A percentile compares a stretch with the other conserved stretches of the same genome.
phyloP scores from a whole-genome alignment of 1,140 invertebrate genomes.

The Listronotus bonariensis region DNA sequence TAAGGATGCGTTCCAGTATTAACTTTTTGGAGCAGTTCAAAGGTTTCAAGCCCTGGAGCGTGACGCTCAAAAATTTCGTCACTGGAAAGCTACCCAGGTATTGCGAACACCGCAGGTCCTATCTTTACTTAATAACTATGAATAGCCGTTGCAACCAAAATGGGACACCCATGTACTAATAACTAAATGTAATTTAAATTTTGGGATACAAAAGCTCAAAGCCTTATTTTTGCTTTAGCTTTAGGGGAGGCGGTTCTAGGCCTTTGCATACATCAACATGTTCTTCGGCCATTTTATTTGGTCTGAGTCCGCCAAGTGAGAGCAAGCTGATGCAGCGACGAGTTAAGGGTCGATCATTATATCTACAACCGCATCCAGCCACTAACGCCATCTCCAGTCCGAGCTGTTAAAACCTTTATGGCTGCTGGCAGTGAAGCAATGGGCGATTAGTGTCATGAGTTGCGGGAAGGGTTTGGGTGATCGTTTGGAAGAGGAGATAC shows the following conservation, averaged over 20 bases:
- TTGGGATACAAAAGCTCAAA: not conserved
- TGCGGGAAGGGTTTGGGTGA: slow-evolving; percentile 27
- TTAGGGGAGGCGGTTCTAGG: slow-evolving; percentile 14
- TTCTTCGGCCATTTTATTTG: slow-evolving; percentile 61
- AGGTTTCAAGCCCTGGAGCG: no score
- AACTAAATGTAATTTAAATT: no score
- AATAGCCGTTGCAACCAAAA: no score
- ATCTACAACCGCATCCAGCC: slow-evolving; percentile 43
- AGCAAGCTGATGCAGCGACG: slow-evolving; percentile 82
- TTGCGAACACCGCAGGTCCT: no score
- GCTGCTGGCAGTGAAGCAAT: slow-evolving; percentile 28
- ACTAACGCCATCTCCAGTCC: slow-evolving; percentile 53
- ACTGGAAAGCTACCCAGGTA: no score
- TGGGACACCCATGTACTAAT: no score
- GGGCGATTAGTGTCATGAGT: not conserved
- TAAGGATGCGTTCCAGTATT: no score
- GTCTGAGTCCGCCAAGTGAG: slow-evolving; percentile 83
- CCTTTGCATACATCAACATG: slow-evolving; percentile 31
- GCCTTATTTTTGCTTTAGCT: not conserved
- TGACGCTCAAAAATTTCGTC: no score
- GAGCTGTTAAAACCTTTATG: slow-evolving; percentile 47
- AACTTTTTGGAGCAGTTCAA: no score
- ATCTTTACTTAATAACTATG: no score
- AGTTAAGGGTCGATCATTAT: slow-evolving; percentile 57
- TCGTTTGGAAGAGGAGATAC: slow-evolving; percentile 12